phyloP scores from a whole-genome alignment of 2,113 vertebrate species.

The Bos taurus region ARS-UCD2.0 NC_037339.1:22192501-22193000 shows the following conservation, averaged over 20 bases:
- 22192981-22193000: background rate
- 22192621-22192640: background rate
- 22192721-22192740: background rate
- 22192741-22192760: background rate
- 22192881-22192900: background rate
- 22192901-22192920: background rate
- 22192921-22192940: background rate
- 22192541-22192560: background rate
- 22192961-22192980: background rate
- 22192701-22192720: background rate
- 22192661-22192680: background rate
- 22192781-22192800: background rate
- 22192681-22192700: background rate
- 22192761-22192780: background rate
- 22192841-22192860: background rate
- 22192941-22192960: background rate
- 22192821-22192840: background rate
- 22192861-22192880: background rate
- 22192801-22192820: background rate
- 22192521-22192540: background rate
- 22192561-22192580: background rate
- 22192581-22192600: background rate
- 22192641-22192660: background rate
- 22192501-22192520: background rate
- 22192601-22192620: background rate